Percentiles rank a stretch among this genome's conserved stretches.
Conservation (phyloP, 2,888 invertebrate species). For the Ischnura elegans region DNA sequence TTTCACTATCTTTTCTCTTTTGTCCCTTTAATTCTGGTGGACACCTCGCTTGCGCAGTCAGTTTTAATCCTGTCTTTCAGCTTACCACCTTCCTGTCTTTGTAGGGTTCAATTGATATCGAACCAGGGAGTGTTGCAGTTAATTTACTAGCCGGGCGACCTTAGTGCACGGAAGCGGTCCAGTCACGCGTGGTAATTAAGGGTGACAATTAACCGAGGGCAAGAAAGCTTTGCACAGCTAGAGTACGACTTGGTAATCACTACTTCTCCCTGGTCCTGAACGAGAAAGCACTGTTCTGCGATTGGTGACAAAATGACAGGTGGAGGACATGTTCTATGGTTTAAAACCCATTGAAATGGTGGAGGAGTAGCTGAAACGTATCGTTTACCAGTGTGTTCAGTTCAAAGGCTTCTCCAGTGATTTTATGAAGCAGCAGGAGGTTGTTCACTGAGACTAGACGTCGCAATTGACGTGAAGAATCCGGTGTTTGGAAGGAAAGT, state of each 20-base stretch:
- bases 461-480: too few relatives aligned
- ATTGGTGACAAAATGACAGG: background rate
- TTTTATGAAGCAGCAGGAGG: too few relatives aligned
- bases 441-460: too few relatives aligned
- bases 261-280: background rate
- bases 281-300: background rate
- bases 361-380: background rate
- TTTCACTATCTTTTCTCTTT: background rate
- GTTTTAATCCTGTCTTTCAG: conserved; percentile 3
- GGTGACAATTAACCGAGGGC: background rate
- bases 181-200: conserved; percentile 10
- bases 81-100: background rate
- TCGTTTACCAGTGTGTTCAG: background rate
- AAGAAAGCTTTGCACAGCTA: too few relatives aligned
- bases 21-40: background rate
- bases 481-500: too few relatives aligned
- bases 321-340: background rate
- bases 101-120: background rate
- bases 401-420: background rate
- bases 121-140: background rate
- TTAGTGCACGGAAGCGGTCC: background rate
- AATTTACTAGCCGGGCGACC: conserved; percentile 7
- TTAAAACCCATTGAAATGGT: background rate
- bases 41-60: background rate
- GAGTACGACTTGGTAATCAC: background rate